Percentiles rank a stretch among this genome's conserved stretches.
phyloP scores from a whole-genome alignment of 2,797 vertebrate genomes.

The Xenops minutus region DNA sequence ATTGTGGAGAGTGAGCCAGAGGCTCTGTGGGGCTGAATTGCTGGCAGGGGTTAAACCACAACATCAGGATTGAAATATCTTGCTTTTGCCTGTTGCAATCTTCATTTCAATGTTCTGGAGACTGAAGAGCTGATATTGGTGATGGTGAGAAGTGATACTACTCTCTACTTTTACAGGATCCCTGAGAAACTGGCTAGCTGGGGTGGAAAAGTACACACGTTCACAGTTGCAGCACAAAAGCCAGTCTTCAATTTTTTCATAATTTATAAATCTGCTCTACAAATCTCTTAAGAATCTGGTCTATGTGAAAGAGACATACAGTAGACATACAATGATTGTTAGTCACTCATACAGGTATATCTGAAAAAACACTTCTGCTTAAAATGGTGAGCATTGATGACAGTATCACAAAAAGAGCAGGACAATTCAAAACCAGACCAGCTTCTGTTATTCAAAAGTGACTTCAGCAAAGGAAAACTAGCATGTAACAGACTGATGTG shows the following conservation, averaged over 20 bases:
- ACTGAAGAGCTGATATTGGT: not conserved
- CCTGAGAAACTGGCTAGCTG: not conserved
- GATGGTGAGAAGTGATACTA: not conserved
- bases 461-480: not conserved
- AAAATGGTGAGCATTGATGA: not conserved
- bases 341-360: not conserved
- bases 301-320: not conserved
- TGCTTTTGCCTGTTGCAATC: not conserved
- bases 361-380: not conserved
- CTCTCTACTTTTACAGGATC: not conserved
- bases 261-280: not conserved
- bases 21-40: not conserved
- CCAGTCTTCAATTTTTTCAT: not conserved
- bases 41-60: not conserved
- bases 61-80: fast-evolving
- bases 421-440: not conserved
- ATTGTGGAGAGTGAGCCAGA: fast-evolving
- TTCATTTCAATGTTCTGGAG: not conserved
- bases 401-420: not conserved
- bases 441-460: not conserved
- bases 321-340: not conserved
- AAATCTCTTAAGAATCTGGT: not conserved
- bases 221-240: not conserved
- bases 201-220: not conserved
- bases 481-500: not conserved